Percentiles rank a stretch among this genome's conserved stretches.
These are phyloP conservation scores for Tupaia tana DNA, from an alignment of 2,113 vertebrate genomes.

Conservation along the genomic window DNA sequence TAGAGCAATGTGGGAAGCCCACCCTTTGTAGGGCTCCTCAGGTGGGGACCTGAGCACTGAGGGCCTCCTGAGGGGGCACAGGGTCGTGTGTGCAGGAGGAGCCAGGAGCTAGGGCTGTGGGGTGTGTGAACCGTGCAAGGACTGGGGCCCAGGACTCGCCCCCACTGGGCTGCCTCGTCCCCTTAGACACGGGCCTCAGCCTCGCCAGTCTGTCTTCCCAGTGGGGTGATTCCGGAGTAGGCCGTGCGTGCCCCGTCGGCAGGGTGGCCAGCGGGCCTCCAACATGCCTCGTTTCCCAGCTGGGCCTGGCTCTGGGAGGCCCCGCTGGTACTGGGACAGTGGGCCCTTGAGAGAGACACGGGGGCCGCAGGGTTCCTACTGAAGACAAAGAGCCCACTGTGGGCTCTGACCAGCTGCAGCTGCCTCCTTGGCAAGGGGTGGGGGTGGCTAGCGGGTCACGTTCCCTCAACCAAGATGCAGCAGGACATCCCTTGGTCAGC, in stretches of 20 bases:
- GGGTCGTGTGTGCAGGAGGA: neutral
- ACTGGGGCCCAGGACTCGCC: neutral
- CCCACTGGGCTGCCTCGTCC: neutral
- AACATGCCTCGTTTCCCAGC: slow-evolving; percentile 74
- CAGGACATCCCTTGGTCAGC: neutral
- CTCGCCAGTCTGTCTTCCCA: neutral
- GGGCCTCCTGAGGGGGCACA: fast-evolving
- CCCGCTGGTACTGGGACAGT: slow-evolving; percentile 68
- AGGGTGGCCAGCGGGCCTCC: slow-evolving; percentile 22
- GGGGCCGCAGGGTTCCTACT: slow-evolving; percentile 72
- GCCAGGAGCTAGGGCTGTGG: neutral
- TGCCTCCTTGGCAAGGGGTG: slow-evolving; percentile 60
- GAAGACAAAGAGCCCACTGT: slow-evolving; percentile 79
- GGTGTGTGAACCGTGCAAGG: neutral
- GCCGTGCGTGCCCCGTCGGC: slow-evolving; percentile 52
- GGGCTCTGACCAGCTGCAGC: slow-evolving; percentile 78
- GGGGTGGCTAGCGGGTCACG: slow-evolving; percentile 51
- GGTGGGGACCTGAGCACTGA: no score
- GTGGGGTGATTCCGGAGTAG: slow-evolving; percentile 27
- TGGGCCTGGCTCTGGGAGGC: slow-evolving; percentile 43
- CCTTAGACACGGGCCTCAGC: neutral
- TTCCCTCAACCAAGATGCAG: neutral
- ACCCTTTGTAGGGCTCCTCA: neutral
- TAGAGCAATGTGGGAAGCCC: neutral
- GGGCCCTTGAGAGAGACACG: slow-evolving; percentile 73